Base-by-base conservation (phyloP, 2,113 vertebrate genomes). In the Coreoperca whiteheadi region DNA sequence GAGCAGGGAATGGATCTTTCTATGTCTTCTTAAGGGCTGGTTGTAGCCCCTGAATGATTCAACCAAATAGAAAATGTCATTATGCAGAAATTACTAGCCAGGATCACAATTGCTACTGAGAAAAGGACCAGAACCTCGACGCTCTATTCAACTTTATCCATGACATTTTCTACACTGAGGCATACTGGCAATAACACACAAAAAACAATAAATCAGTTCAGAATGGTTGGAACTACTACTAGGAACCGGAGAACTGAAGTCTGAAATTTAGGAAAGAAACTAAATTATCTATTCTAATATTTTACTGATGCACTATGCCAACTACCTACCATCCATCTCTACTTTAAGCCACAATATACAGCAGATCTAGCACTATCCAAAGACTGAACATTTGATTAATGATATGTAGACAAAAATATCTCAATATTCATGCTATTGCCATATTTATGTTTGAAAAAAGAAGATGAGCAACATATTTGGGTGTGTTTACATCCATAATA, bases 41-140 rank as follows among this genome's bases (percentile, higher is more conserved):
- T 34, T 67, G 59, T 53, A 60, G 25, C 21, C 32, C 12, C 57
- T 74, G 56, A 59, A 61, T 74, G 67, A 77, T 74, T 78, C n/a
- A 39, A 63, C 37, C 23, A 10, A 34, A 28, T 32, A 74, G 61
- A 51, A 77, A 74, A 86, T 77, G 67, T 63, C 70, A 82, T 46
- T 6, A n/a, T 9, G 63, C 32, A 61, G 37, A 32, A 61, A 63
- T 32, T 32, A 75, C 41, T 32, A 64, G 32, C 25, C 39, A 20
- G 16, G 57, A n/a, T 20, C 34, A 23, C 37, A 32, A 60, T 60
- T 56, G 25, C 32, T 61, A 21, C 77, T 41, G 39, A 34, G 23
- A 74, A n/a, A 61, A 81, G 28, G 60, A 34, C 61, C n/a, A 53
- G 43, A 39, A 12, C 32, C n/a, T 53, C 3, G 16, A 28, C 1